Evolutionary conservation across 2,113 vertebrate species (phyloP).

Genomic region (Circaetus cinerascens): DNA sequence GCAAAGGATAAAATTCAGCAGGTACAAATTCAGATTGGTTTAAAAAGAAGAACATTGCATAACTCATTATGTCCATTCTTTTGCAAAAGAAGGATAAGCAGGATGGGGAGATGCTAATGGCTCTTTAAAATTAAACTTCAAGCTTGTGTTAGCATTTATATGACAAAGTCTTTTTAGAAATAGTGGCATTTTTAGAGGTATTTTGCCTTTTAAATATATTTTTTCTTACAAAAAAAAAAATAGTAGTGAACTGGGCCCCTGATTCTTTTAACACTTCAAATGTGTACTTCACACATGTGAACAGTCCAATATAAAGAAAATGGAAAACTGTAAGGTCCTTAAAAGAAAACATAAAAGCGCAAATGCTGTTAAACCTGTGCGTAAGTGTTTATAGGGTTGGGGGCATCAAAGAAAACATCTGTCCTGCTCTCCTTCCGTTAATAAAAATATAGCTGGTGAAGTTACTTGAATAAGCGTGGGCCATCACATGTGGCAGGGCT

Average conservation of each 20-base stretch:
- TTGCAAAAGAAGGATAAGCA: not conserved
- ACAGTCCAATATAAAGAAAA: not conserved
- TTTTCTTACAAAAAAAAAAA: not conserved
- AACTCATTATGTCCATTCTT: not conserved
- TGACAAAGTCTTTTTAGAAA: not conserved
- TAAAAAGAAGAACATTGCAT: not conserved
- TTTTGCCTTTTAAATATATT: not conserved
- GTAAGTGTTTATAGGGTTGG: not conserved
- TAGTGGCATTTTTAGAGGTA: not conserved
- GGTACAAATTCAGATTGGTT: not conserved
- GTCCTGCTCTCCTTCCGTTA: slow-evolving; percentile 23
- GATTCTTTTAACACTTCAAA: not conserved
- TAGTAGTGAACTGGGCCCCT: not conserved
- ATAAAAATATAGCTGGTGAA: slow-evolving; percentile 19
- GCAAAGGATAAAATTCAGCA: not conserved
- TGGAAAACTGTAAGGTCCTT: not conserved
- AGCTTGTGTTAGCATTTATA: not conserved
- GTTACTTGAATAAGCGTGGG: slow-evolving; percentile 38
- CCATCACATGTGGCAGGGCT: not conserved
- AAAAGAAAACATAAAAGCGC: not conserved
- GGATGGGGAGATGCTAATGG: not conserved
- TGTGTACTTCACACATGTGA: not conserved
- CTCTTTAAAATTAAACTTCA: not conserved
- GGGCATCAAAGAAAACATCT: not conserved
- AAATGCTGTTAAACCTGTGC: not conserved